Evolutionary conservation across 2,113 vertebrate genomes (phyloP), one percentile per base, ranked within the genome.

Genomic region (Numida meleagris): DNA sequence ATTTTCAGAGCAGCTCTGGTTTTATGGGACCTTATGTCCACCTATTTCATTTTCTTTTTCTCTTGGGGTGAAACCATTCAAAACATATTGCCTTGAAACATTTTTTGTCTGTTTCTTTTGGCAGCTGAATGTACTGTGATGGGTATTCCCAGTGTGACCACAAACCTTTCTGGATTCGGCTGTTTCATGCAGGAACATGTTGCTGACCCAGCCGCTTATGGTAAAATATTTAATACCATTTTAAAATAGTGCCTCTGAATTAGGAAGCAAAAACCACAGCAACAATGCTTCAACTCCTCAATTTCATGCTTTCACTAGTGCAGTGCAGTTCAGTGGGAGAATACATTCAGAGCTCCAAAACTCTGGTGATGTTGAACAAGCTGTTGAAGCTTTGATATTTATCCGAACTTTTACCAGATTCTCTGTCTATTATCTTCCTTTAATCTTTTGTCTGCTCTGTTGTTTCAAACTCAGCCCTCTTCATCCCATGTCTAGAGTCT

Each of bases 81-180:
- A 83, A 72, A 25, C 29, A 6, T 4, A 34, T 45, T 55, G 23
- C 34, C 48, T 66, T 93, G 36, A 84, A 89, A 89, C 0, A 0
- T 14, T 63, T 78, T 90, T 61, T 95, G 10, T 92, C 57, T 90
- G 5, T 95, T 66, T 96, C 93, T 86, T 92, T 94, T 3, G 80
- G n/a, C 97, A 99, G 99, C 98, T 51, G 99, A 99, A 57, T 99
- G 99, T 76, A 99, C 99, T 0, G 99, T 99, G 45, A 99, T 99
- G 99, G 99, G 99, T 5, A 99, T 99, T 86, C 99, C 99, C 91
- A 99, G 99, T 12, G 99, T 99, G 81, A 99, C 99, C 50, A 99
- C 99, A 76, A 99, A 99, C 96, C 98, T 99, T 29, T 99, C 99
- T 3, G 99, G 99, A 71, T 99, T 99, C 0, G 99, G 99, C 85